Evolutionary conservation across 2,888 invertebrate species (phyloP), one percentile per base, ranked within the genome.

Genomic region (Crossocerus cetratus): DNA sequence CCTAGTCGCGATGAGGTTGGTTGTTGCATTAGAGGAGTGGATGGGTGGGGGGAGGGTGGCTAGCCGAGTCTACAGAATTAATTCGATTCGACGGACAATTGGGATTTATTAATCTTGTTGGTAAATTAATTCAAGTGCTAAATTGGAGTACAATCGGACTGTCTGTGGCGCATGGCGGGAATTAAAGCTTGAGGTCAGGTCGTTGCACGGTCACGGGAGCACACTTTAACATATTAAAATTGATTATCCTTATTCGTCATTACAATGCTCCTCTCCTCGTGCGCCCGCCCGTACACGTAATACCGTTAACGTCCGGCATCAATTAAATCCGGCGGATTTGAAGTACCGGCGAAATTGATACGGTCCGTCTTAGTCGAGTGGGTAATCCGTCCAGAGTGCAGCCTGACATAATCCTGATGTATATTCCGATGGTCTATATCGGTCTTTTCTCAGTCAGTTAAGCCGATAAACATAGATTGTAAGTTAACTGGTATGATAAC

Each of bases 61-160:
- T 4, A 11, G 32, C 1, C 49, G 49, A 49, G 49, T 16, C 49
- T 49, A 49, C 49, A 22, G 55, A 21, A 55, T 77, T 72, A 59
- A 58, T 45, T 49, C 71, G 71, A 81, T 76, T 78, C 81, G 81
- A 77, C 68, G 68, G 70, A 74, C 78, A 81, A 87, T 86, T 87
- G 84, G 74, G 78, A 84, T 87, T 87, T 85, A 86, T 87, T 86
- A 87, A 86, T 81, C 81, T 76, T 79, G 70, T 80, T 76, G 81
- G 82, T 78, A 80, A 84, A 86, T 84, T 84, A 87, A 86, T 86
- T 86, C 84, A 86, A 84, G 80, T 85, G 79, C 81, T 87, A 84
- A 88, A 88, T 88, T 88, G 86, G 80, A 81, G 80, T 74, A 84
- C 85, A 87, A 88, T 88, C 87, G 84, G 84, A 81, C 81, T 74